These are phyloP conservation scores for Haliclona indistincta DNA, from an alignment of 37 sponge, comb jelly and placozoan genomes.

Conservation along the genomic window DNA sequence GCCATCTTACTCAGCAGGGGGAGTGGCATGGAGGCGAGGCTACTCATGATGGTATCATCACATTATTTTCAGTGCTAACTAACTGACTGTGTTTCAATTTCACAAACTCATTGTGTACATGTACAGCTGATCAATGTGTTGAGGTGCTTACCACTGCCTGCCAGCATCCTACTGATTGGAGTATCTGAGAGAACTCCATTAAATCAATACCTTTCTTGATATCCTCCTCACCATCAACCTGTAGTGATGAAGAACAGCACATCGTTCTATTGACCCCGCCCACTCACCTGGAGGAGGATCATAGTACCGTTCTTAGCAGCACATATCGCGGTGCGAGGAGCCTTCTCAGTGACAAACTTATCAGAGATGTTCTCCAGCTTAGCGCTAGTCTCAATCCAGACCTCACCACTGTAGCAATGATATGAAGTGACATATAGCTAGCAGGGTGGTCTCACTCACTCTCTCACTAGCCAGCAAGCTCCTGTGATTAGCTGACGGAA, in stretches of 20 bases:
- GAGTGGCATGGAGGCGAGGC: too few relatives aligned
- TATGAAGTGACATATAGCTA: too few relatives aligned
- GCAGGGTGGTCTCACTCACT: conserved; percentile 30
- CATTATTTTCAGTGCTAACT: too few relatives aligned
- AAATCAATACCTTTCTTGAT: conserved; percentile 53
- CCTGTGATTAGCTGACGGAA: conserved; percentile 49
- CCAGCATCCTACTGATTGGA: conserved; percentile 26
- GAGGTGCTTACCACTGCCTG: conserved; percentile 67
- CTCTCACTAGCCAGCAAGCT: conserved; percentile 73
- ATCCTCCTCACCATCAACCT: conserved; percentile 78
- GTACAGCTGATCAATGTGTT: too few relatives aligned
- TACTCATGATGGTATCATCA: too few relatives aligned
- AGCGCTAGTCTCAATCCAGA: conserved; percentile 49
- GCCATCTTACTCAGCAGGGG: too few relatives aligned
- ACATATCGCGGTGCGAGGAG: conserved; percentile 64
- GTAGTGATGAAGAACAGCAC: not conserved
- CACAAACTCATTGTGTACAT: too few relatives aligned
- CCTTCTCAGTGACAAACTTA: conserved; percentile 62
- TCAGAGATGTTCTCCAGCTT: conserved; percentile 36
- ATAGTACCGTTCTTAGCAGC: conserved; percentile 47
- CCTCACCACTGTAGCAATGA: conserved; percentile 51
- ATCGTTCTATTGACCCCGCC: not conserved
- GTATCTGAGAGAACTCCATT: conserved; percentile 63
- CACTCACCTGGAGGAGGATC: conserved; percentile 47
- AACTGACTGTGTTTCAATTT: too few relatives aligned